Percentiles rank a stretch among this genome's conserved stretches.
Evolutionary conservation across 2,888 invertebrate genomes (phyloP).

Genomic region (Camponotus fellah): DNA sequence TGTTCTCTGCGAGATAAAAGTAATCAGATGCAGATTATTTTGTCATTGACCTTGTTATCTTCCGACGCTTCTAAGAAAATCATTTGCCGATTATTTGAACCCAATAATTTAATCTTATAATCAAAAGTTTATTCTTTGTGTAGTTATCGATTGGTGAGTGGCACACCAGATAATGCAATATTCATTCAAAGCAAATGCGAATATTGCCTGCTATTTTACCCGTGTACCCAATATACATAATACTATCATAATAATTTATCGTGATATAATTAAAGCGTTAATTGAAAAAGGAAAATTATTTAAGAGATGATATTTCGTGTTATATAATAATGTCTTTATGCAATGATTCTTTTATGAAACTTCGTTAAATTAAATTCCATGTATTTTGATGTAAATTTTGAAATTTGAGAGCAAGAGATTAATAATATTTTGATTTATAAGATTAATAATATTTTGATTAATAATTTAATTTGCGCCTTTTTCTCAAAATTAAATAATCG

Average conservation of each 20-base stretch:
- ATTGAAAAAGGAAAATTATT: conserved; percentile 38
- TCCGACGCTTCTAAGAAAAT: not conserved
- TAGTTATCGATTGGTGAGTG: conserved; percentile 17
- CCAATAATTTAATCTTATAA: conserved; percentile 17
- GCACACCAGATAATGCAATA: conserved; percentile 12
- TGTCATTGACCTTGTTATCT: not conserved
- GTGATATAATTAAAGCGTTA: conserved; percentile 26
- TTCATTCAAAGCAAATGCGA: conserved; percentile 39
- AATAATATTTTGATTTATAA: not conserved
- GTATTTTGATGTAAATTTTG: conserved; percentile 5
- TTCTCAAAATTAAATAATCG: not conserved
- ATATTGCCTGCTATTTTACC: not conserved
- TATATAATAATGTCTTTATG: not conserved
- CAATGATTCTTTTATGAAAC: conserved; percentile 2
- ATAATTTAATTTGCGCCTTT: not conserved
- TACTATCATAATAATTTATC: conserved; percentile 33
- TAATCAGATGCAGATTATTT: not conserved
- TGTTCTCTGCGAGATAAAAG: not conserved
- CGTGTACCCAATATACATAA: not conserved
- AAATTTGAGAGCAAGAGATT: not conserved
- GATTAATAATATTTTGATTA: not conserved
- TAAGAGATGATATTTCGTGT: not conserved
- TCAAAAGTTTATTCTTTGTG: conserved; percentile 17
- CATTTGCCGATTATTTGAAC: conserved; percentile 7
- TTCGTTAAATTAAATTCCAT: not conserved